Evolutionary conservation across 2,888 invertebrate species (phyloP).

Genomic region (Acrobasis consociella): DNA sequence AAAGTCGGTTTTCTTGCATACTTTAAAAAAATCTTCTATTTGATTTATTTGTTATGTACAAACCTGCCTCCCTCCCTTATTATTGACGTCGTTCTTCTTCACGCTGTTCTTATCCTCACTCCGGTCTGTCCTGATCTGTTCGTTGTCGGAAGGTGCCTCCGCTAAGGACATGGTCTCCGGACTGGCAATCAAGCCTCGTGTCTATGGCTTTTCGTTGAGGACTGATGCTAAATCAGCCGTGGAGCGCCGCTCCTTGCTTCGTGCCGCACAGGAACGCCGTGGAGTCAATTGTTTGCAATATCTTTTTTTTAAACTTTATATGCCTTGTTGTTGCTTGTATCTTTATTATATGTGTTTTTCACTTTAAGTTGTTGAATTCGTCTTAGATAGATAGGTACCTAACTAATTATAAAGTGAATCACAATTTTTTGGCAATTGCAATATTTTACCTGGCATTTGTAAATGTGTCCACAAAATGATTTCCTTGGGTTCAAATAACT

Average conservation of each 20-base stretch:
- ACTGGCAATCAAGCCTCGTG: slow-evolving; percentile 55
- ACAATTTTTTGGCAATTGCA: no score
- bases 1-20: no score
- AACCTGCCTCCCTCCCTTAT: slow-evolving; percentile 42
- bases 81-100: slow-evolving; percentile 45
- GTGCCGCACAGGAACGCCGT: slow-evolving; percentile 30
- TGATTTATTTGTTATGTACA: slow-evolving; percentile 8
- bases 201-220: slow-evolving; percentile 58
- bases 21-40: not conserved
- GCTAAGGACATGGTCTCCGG: slow-evolving; percentile 74
- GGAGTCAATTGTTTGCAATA: slow-evolving; percentile 42
- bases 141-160: slow-evolving; percentile 72
- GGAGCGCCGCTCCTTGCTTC: slow-evolving; percentile 57
- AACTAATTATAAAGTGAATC: no score
- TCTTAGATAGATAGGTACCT: not conserved
- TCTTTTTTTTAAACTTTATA: slow-evolving; percentile 12
- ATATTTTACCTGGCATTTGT: no score
- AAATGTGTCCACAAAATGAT: no score
- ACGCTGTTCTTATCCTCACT: slow-evolving; percentile 37
- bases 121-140: slow-evolving; percentile 45
- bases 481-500: no score
- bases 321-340: no score
- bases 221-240: slow-evolving; percentile 63
- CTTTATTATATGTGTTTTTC: no score
- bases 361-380: slow-evolving; percentile 12